Evolutionary conservation across 2,888 invertebrate species (phyloP), one percentile per base, ranked within the genome.

Genomic region (Rhagium mordax): DNA sequence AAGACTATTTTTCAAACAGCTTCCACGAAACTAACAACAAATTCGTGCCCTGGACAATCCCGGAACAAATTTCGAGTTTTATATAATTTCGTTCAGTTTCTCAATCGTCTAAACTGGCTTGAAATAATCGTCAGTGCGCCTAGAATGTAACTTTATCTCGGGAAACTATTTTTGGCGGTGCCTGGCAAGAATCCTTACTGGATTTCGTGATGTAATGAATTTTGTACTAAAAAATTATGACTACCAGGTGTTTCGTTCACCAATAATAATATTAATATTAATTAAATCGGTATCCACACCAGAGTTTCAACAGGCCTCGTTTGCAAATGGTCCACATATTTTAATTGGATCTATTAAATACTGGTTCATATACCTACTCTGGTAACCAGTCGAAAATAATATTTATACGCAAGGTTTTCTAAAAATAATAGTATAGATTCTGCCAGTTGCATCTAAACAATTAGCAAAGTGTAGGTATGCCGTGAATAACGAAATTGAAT

Each of bases 81-180:
- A 33, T 33, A 33, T 33, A 0, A 8, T 4, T 2, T 41, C n/a
- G n/a, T 2, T n/a, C 10, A 41, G 2, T 41, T 60, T 60, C 53
- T 20, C 20, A 33, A 27, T 29, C 51, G 18, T 69, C 57, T 47
- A 57, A 27, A 66, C 8, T 21, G 15, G 67, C 27, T 29, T 67
- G 57, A 57, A 33, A 57, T 20, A 51, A 66, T 53, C 53, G 21
- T 15, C 20, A 21, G 18, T 55, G 47, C 2, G 67, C 57, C 57
- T 47, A 66, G 76, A 78, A 77, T 79, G 85, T 86, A 86, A 86
- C 84, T 81, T 84, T 84, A 86, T 86, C 83, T 84, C 79, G 74
- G 78, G 81, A 80, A 80, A 81, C 86, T 86, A 86, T 86, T 86
- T 86, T 86, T 86, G 86, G 79, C 79, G 76, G 79, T 79, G 81